Percentiles rank a stretch among this genome's conserved stretches.
These are phyloP conservation scores for Notolepis coatsorum DNA, from an alignment of 2,797 vertebrate genomes.

Conservation along the genomic window DNA sequence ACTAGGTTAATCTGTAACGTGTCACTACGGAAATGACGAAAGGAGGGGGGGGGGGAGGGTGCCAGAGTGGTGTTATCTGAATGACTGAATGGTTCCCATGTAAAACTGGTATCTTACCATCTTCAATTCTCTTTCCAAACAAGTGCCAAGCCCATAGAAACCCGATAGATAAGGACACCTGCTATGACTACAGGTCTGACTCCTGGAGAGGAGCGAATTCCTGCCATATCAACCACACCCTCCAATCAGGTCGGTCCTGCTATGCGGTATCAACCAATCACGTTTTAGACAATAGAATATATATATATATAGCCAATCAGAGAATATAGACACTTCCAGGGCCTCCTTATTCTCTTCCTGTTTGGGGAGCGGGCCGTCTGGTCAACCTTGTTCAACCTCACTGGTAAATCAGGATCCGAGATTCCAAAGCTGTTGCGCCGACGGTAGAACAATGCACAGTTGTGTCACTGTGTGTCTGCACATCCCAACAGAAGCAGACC, in stretches of 20 bases:
- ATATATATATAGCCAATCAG: slow-evolving; percentile 16
- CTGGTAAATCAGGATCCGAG: slow-evolving; percentile 6
- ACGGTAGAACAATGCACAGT: slow-evolving; percentile 12
- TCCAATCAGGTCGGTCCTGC: slow-evolving; percentile 3
- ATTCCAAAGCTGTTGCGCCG: background rate
- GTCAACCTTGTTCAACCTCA: slow-evolving; percentile 3
- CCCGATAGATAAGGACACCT: no score
- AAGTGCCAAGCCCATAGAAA: no score
- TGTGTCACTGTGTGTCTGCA: slow-evolving; percentile 37
- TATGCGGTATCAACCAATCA: slow-evolving; percentile 14
- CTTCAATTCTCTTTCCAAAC: no score
- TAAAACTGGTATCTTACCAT: no score
- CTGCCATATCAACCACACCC: slow-evolving; percentile 4
- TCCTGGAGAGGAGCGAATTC: background rate
- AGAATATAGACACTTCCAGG: no score
- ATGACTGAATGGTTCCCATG: no score
- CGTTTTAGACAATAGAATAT: background rate
- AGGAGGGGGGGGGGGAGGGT: no score
- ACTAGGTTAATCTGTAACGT: no score
- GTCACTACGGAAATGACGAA: no score
- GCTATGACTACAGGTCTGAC: no score
- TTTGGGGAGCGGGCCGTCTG: background rate
- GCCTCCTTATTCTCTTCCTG: slow-evolving; percentile 11
- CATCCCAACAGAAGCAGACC: slow-evolving; percentile 36
- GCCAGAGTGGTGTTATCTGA: no score